Evolutionary conservation across 2,113 vertebrate genomes (phyloP), one percentile per base, ranked within the genome.

Genomic region (Pangasianodon hypophthalmus): DNA sequence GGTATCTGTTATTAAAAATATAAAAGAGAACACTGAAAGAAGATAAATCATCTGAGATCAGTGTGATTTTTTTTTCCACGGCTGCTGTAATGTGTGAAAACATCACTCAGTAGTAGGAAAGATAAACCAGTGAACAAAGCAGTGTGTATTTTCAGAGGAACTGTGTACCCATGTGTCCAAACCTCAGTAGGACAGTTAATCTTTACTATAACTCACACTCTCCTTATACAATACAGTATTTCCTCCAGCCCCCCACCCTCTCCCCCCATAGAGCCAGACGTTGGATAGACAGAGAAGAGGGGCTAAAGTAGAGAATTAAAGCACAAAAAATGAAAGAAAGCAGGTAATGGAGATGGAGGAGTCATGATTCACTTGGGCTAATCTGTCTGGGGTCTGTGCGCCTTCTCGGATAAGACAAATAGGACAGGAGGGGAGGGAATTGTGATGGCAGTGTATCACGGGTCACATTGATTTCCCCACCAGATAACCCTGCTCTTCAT

Each of bases 391-490:
- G 94, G 83, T 87, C 87, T 88, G 77, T 85, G 71, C 48, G 56
- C 94, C 95, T 96, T 95, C 95, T 88, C 89, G 93, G 91, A 91
- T 95, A 97, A 97, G 96, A 97, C 96, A 96, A 97, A 97, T 97
- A 97, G 96, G 96, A 96, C 94, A 94, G 95, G 91, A 93, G 96
- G 95, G 95, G 96, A 96, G 96, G 96, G 96, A 95, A 97, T 92
- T 94, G 94, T 94, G 95, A 96, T 97, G 96, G 96, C 97, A 96
- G 95, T 95, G 93, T 95, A 96, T 96, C 96, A 97, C 95, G 96
- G 97, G 96, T 97, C 96, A 97, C 96, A 97, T 97, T 92, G 96
- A 97, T 97, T 97, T 97, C 95, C 95, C 95, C 48, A 96, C 96
- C 95, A 97, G 96, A 97, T 97, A 97, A 96, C 96, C 96, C 95